Base-by-base conservation (phyloP, 2,797 vertebrate genomes). In the Orestias chungarensis region DNA sequence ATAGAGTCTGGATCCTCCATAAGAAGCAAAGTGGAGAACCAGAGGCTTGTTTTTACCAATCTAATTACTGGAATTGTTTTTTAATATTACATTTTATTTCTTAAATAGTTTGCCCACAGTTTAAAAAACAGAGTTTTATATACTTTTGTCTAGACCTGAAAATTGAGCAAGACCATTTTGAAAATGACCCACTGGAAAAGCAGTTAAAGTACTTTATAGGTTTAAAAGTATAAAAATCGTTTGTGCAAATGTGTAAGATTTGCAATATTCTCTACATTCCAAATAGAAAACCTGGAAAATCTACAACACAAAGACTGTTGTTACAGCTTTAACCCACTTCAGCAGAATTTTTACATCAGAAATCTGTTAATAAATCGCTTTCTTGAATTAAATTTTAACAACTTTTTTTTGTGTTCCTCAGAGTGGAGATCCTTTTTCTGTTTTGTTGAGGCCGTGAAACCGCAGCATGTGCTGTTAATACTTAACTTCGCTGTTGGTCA, bases 401-500 rank as follows among this genome's bases (percentile, higher is more conserved):
- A 7, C 4, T 57, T 44, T n/a, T 35, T 57, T 12, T 43, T n/a
- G n/a, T n/a, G n/a, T 25, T 67, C 27, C 33, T 29, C 42, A 3
- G 15, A 46, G 64, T 71, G 35, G 59, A 64, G 38, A 38, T 78
- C 57, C 10, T 14, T 74, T 64, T 57, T 29, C 35, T 4, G 17
- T 42, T 46, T 66, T 73, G 57, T 62, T 38, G 31, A 38, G 54
- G 52, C 74, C 74, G 55, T 49, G 69, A 71, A 87, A 82, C 75
- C 82, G 74, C 80, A 74, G 66, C 66, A 78, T 70, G 25, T 66
- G 64, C 73, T 73, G 73, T 70, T 78, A 81, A 79, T 85, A 79
- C 81, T 44, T 76, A 76, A 67, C 85, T 68, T 81, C 65, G n/a
- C 68, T 80, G 80, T 79, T 81, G 80, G 85, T 82, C 78, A 86